A percentile compares a stretch with the other conserved stretches of the same genome.
phyloP scores from a whole-genome alignment of 2,888 invertebrate genomes.

The Lepidocyrtinus sp. region DNA sequence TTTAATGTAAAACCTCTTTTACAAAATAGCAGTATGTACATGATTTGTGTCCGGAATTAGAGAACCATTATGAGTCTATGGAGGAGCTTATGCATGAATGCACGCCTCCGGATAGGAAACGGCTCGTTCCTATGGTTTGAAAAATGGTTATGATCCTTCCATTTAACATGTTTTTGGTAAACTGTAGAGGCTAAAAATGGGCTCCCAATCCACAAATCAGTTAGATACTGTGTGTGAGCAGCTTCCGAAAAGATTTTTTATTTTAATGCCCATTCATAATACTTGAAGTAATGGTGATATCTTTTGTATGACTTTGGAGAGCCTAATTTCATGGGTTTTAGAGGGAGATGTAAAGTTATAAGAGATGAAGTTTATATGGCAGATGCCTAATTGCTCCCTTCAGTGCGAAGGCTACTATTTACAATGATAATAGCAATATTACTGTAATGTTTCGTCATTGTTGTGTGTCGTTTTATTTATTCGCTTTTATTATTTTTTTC shows the following conservation, averaged over 20 bases:
- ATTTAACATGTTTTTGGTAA: conserved; percentile 57
- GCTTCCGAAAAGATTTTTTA: conserved; percentile 18
- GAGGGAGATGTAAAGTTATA: not conserved
- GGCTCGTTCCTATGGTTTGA: conserved; percentile 23
- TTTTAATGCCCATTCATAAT: conserved; percentile 24
- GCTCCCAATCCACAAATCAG: conserved; percentile 51
- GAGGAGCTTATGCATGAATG: not conserved
- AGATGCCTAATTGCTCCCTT: conserved; percentile 46
- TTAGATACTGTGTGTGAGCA: conserved; percentile 37
- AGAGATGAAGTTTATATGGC: not conserved
- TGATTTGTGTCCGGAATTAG: conserved; percentile 13
- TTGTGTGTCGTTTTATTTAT: conserved; percentile 36
- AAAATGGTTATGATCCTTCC: conserved; percentile 58
- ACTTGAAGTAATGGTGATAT: not conserved
- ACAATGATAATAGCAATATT: conserved; percentile 42
- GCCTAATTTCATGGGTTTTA: not conserved
- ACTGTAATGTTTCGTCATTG: conserved; percentile 32
- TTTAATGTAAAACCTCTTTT: not conserved
- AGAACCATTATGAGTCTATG: conserved; percentile 11
- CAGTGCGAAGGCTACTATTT: conserved; percentile 28
- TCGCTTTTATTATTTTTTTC: conserved; percentile 32
- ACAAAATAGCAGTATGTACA: not conserved
- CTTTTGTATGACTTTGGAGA: not conserved
- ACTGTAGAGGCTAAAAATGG: conserved; percentile 51
- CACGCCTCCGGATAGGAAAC: conserved; percentile 15